phyloP scores from a whole-genome alignment of 2,888 invertebrate species.

The Drosophila birchii region DNA sequence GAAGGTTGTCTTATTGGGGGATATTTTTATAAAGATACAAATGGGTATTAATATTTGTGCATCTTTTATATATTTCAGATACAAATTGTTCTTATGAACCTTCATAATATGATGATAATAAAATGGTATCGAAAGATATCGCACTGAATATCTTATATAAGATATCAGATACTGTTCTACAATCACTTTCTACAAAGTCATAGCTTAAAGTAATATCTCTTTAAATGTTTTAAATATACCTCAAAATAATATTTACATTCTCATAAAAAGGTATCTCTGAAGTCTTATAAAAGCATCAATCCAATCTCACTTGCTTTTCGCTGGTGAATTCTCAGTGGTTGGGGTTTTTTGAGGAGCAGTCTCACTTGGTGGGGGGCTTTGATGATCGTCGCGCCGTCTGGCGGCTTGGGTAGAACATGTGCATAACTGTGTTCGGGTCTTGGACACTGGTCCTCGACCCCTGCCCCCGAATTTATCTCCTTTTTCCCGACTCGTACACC shows the following conservation, averaged over 20 bases:
- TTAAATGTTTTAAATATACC: background rate
- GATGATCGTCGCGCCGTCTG: conserved; percentile 52
- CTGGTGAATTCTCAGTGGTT: conserved; percentile 15
- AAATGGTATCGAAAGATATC: no score
- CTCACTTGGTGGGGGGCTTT: conserved; percentile 48
- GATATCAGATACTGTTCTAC: no score
- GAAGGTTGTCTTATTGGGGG: background rate
- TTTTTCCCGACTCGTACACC: conserved; percentile 52
- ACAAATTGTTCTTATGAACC: no score
- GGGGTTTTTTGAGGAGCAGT: conserved; percentile 19
- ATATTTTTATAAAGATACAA: background rate
- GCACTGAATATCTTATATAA: no score
- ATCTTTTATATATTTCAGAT: background rate
- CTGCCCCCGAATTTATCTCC: conserved; percentile 15
- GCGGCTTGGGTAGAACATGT: conserved; percentile 62
- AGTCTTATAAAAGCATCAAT: background rate
- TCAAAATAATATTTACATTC: background rate
- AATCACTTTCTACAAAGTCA: background rate
- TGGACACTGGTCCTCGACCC: conserved; percentile 44
- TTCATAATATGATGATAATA: no score
- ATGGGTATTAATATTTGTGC: no score
- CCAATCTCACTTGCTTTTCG: conserved; percentile 21
- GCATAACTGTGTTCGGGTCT: conserved; percentile 69
- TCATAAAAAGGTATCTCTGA: background rate
- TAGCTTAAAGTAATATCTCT: background rate